A percentile compares a stretch with the other conserved stretches of the same genome.
Evolutionary conservation across 1,140 invertebrate genomes (phyloP).

Genomic region (Scaptomyza pallida): DNA sequence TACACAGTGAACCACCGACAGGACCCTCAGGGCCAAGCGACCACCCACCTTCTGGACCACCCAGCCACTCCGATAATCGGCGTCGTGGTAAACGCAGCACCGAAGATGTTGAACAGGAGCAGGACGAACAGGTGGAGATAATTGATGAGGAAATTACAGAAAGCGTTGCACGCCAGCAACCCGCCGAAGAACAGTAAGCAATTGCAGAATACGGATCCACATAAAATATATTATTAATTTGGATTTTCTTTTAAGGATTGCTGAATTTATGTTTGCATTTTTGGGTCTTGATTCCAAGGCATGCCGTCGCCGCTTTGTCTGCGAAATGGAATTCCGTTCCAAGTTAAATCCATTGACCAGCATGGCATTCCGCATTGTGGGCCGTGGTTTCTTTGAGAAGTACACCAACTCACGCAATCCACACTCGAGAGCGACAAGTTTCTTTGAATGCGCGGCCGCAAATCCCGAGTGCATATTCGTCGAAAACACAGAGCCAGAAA

Average conservation of each 20-base stretch:
- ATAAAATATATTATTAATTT: neutral
- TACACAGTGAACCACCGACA: constrained; percentile 43
- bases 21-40: constrained; percentile 33
- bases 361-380: constrained; percentile 81
- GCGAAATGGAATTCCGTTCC: constrained; percentile 83
- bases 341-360: constrained; percentile 73
- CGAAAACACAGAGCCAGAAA: constrained; percentile 50
- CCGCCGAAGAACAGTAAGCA: constrained; percentile 73
- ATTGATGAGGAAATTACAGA: constrained; percentile 66
- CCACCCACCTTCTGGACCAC: constrained; percentile 42
- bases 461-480: constrained; percentile 80
- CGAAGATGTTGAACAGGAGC: neutral
- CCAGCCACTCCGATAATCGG: constrained; percentile 36
- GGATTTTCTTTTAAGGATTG: constrained; percentile 49
- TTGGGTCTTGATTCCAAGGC: constrained; percentile 74
- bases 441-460: constrained; percentile 64
- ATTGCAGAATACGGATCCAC: neutral
- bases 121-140: constrained; percentile 56
- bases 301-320: constrained; percentile 79
- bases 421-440: constrained; percentile 56
- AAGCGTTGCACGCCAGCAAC: constrained; percentile 61
- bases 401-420: constrained; percentile 72
- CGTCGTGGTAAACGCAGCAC: constrained; percentile 57
- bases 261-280: constrained; percentile 78
- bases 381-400: constrained; percentile 77